phyloP scores from a whole-genome alignment of 2,113 vertebrate species.

The Platichthys stellatus region DNA sequence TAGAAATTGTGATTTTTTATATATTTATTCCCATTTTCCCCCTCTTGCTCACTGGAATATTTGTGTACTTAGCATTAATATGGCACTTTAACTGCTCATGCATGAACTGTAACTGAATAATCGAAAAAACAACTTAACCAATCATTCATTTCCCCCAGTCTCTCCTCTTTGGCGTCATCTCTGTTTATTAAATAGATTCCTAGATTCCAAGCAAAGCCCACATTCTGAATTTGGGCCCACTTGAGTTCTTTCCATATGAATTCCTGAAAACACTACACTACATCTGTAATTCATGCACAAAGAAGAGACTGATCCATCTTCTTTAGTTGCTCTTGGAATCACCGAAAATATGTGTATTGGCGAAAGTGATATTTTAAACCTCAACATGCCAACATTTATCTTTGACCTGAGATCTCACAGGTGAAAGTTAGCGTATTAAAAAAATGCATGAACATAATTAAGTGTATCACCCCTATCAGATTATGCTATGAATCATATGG shows the following conservation, averaged over 20 bases:
- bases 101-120: too few relatives aligned
- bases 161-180: background rate
- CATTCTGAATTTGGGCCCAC: background rate
- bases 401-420: background rate
- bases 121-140: background rate
- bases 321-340: background rate
- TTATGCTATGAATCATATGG: too few relatives aligned
- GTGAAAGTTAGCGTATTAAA: too few relatives aligned
- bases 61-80: too few relatives aligned
- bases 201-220: background rate
- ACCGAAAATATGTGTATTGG: background rate
- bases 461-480: too few relatives aligned
- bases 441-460: too few relatives aligned
- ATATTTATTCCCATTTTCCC: too few relatives aligned
- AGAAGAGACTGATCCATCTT: background rate
- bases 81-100: too few relatives aligned
- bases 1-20: too few relatives aligned
- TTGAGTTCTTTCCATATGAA: background rate
- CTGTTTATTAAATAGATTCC: background rate
- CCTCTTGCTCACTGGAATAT: too few relatives aligned
- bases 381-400: background rate
- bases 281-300: background rate
- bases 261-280: background rate
- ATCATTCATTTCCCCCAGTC: background rate
- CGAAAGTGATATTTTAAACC: background rate